phyloP scores from a whole-genome alignment of 23 tunicate genomes.

The Botrylloides violaceus region DNA sequence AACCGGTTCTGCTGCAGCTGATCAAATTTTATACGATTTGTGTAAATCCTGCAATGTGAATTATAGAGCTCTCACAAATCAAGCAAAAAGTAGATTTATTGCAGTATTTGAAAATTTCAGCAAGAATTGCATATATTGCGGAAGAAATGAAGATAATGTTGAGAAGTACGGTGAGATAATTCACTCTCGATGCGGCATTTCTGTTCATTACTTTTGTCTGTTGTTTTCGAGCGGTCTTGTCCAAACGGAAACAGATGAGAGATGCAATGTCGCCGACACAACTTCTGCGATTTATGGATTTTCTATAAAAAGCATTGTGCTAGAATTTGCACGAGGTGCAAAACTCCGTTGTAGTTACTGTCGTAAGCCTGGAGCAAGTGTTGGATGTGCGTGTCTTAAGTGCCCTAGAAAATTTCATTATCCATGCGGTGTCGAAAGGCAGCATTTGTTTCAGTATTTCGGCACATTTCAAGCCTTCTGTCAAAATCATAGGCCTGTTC shows the following conservation, averaged over 20 bases:
- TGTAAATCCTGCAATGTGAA: no score
- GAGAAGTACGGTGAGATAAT: conserved; percentile 53
- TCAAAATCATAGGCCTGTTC: conserved; percentile 48
- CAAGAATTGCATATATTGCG: neutral
- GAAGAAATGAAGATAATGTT: conserved; percentile 2
- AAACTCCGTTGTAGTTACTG: conserved; percentile 53
- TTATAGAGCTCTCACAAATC: no score
- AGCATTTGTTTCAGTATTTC: conserved; percentile 37
- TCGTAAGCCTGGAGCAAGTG: conserved; percentile 52
- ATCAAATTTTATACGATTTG: no score
- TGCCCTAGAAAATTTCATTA: conserved; percentile 69
- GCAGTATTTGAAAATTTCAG: neutral
- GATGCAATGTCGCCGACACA: conserved; percentile 7
- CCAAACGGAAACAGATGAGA: conserved; percentile 23
- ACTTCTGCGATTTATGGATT: conserved; percentile 58
- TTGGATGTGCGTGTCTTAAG: conserved; percentile 54
- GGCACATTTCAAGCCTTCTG: conserved; percentile 47
- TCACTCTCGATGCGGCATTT: conserved; percentile 46
- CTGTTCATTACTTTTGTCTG: conserved; percentile 76
- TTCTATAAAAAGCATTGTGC: conserved; percentile 44
- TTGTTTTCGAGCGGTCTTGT: conserved; percentile 65
- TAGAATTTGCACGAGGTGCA: conserved; percentile 54
- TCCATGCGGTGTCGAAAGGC: conserved; percentile 37
- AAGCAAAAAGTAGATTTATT: no score
- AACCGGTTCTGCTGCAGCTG: no score